phyloP scores from a whole-genome alignment of 2,113 vertebrate genomes.

The Alaudala cheleensis region DNA sequence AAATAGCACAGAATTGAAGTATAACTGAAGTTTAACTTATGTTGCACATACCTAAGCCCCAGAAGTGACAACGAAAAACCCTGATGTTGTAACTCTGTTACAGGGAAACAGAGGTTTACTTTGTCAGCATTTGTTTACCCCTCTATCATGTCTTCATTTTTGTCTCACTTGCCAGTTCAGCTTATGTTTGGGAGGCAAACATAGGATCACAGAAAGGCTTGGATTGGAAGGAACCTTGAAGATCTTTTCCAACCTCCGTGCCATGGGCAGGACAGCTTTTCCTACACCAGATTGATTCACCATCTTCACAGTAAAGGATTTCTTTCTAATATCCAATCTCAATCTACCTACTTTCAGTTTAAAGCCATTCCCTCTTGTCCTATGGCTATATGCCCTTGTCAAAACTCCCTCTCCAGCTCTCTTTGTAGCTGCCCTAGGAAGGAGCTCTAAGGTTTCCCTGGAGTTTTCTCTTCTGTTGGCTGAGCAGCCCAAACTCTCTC shows the following conservation, averaged over 20 bases:
- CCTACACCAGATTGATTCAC: not conserved
- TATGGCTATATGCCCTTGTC: not conserved
- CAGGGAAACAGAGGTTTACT: not conserved
- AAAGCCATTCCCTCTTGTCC: not conserved
- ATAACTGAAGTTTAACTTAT: not conserved
- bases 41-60: not conserved
- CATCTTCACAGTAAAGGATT: not conserved
- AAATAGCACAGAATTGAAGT: not conserved
- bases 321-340: not conserved
- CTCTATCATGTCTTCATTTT: not conserved
- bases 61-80: not conserved
- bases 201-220: not conserved
- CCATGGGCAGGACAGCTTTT: not conserved
- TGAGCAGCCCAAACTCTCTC: not conserved
- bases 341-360: not conserved
- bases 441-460: not conserved
- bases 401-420: not conserved
- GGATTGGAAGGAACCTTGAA: not conserved
- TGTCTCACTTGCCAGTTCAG: not conserved
- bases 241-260: not conserved
- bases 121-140: not conserved
- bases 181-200: not conserved
- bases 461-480: not conserved
- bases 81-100: not conserved
- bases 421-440: not conserved